Percentiles rank a stretch among this genome's conserved stretches.
Conservation (phyloP, 2,888 invertebrate genomes). For the Capitulum mitella region DNA sequence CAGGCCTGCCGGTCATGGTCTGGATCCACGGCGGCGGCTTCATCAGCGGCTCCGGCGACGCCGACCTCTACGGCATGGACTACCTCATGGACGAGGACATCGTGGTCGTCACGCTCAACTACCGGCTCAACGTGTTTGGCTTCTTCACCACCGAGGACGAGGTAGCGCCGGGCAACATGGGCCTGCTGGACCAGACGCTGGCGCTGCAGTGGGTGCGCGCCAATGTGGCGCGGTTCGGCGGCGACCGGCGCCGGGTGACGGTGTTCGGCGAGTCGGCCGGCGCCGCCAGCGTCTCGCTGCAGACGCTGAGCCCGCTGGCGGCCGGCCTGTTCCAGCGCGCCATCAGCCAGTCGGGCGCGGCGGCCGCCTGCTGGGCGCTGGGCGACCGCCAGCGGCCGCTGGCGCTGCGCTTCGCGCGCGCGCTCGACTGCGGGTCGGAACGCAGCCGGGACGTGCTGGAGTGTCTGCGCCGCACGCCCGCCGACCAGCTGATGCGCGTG, state of each 20-base stretch:
- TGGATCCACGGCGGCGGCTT: not conserved
- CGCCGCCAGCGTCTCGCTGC: slow-evolving; percentile 47
- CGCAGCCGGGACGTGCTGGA: not conserved
- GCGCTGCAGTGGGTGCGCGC: slow-evolving; percentile 66
- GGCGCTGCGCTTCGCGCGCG: too few relatives aligned
- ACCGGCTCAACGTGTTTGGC: slow-evolving; percentile 38
- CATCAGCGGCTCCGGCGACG: not conserved
- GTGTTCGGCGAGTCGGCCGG: slow-evolving; percentile 75
- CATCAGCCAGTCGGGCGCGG: not conserved
- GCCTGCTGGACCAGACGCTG: slow-evolving; percentile 74
- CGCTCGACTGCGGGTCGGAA: too few relatives aligned
- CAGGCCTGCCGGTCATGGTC: not conserved
- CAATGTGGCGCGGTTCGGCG: slow-evolving; percentile 70
- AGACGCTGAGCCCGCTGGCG: not conserved
- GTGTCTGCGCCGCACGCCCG: not conserved
- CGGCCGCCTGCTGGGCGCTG: not conserved
- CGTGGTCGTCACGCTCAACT: not conserved
- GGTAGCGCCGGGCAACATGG: slow-evolving; percentile 70
- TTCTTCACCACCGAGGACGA: slow-evolving; percentile 48
- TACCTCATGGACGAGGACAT: not conserved
- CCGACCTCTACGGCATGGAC: not conserved
- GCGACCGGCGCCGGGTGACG: slow-evolving; percentile 67
- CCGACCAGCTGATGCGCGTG: not conserved
- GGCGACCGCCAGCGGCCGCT: not conserved
- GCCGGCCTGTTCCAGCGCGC: not conserved